Evolutionary conservation across 2,113 vertebrate genomes (phyloP).

Genomic region (Myotis yumanensis): DNA sequence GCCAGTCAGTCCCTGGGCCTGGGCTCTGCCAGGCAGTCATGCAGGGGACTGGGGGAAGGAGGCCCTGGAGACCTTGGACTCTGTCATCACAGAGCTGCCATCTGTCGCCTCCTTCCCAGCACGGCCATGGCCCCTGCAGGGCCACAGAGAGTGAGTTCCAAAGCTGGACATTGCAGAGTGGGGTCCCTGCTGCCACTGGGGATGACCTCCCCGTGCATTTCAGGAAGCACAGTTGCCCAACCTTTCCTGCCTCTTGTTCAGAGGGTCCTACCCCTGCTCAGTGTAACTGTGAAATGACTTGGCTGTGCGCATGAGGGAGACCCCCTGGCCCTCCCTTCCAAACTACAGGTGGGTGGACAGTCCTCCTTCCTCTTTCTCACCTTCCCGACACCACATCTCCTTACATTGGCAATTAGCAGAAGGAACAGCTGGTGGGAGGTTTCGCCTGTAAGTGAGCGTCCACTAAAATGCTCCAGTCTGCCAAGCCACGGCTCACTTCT

Average conservation of each 20-base stretch:
- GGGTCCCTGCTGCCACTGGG: neutral
- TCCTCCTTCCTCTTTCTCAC: fast-evolving
- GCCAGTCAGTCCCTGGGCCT: neutral
- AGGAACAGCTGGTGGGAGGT: slow-evolving; percentile 57
- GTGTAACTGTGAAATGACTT: fast-evolving
- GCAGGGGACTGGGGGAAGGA: neutral
- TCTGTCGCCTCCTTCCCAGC: neutral
- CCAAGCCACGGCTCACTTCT: slow-evolving; percentile 43
- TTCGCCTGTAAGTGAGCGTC: neutral
- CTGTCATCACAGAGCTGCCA: neutral
- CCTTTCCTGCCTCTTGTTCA: neutral
- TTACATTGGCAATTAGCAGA: neutral
- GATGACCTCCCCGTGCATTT: neutral
- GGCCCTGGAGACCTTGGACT: neutral
- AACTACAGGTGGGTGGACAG: neutral
- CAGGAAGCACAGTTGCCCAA: neutral
- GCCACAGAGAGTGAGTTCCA: neutral
- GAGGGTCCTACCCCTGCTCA: neutral
- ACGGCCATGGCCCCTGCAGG: neutral
- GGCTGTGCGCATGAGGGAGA: fast-evolving
- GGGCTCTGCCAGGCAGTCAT: neutral
- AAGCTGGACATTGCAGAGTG: neutral
- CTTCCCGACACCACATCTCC: fast-evolving
- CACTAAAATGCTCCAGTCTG: neutral
- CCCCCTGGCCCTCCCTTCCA: too few relatives aligned